phyloP scores from a whole-genome alignment of 2,797 vertebrate genomes.

The Halcyon chelicuti region DNA sequence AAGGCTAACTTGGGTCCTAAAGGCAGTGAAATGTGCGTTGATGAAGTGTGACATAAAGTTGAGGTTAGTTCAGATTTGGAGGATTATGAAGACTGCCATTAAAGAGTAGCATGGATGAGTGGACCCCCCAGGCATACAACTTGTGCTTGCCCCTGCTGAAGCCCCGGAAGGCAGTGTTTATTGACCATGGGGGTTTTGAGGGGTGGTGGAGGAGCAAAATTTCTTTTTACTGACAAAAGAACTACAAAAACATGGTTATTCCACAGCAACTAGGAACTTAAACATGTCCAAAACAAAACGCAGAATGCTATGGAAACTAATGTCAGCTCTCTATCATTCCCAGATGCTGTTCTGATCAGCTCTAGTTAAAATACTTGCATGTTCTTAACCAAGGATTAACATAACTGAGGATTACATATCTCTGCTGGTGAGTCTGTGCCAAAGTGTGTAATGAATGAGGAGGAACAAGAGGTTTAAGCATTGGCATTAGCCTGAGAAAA shows the following conservation, averaged over 20 bases:
- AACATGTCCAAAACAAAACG: not conserved
- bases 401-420: not conserved
- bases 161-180: not conserved
- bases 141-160: not conserved
- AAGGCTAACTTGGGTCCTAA: not conserved
- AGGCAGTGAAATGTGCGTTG: not conserved
- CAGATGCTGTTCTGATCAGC: conserved; percentile 4
- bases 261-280: not conserved
- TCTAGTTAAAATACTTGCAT: not conserved
- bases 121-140: not conserved
- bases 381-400: not conserved
- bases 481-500: not conserved
- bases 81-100: not conserved
- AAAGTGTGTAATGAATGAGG: not conserved
- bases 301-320: not conserved
- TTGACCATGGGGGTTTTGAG: not conserved
- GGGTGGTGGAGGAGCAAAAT: not conserved
- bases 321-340: not conserved
- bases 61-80: not conserved
- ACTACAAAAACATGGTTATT: not conserved
- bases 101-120: not conserved
- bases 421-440: not conserved
- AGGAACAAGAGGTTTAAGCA: not conserved
- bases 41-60: not conserved
- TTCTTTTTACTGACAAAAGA: not conserved